Base-by-base conservation (phyloP, 2,888 invertebrate genomes). In the Marasmarcha lunaedactyla region DNA sequence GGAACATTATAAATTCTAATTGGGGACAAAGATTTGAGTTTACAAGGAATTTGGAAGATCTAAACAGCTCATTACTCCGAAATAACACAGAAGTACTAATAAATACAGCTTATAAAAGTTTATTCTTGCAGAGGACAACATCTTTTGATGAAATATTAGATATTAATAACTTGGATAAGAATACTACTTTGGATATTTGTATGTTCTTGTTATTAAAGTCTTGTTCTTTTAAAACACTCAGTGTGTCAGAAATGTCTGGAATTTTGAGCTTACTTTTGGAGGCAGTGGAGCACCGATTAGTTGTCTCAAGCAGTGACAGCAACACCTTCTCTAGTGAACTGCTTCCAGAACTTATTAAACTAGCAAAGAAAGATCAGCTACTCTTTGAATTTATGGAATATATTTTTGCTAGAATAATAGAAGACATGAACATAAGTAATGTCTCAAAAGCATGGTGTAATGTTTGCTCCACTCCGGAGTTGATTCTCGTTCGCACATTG, bases 361-460 rank as follows among this genome's bases (percentile, higher is more conserved):
- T 57, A 10, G 71, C 84, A 1, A 71, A 60, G 33, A 61, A 67
- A 27, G 70, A 85, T 35, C 71, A 71, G 46, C 83, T 89, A 46
- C 71, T 88, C 0, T 71, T 89, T 47, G 81, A 86, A 59, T 70
- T 86, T 1, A 84, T 87, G 52, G 72, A 86, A 30, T 77, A 85
- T 46, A 85, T 87, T 42, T 63, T 89, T 37, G 54, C 63, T 1
- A 77, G 70, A 37, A 63, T 89, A 1, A 78, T 86, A 37, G 58
- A 65, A 26, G 78, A 84, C 45, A 79, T 86, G 38, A 58, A 74
- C 44, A 64, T 83, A 12, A 56, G 60, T 1, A 46, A 59, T 14
- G 62, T 84, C 9, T 46, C 69, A 15, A 72, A 74, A 47, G 69
- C 76, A 14, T 74, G 77, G 70, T 71, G 73, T 44, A 77, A 86